phyloP scores from a whole-genome alignment of 2,888 invertebrate genomes.

The Ennomos quercinarius region DNA sequence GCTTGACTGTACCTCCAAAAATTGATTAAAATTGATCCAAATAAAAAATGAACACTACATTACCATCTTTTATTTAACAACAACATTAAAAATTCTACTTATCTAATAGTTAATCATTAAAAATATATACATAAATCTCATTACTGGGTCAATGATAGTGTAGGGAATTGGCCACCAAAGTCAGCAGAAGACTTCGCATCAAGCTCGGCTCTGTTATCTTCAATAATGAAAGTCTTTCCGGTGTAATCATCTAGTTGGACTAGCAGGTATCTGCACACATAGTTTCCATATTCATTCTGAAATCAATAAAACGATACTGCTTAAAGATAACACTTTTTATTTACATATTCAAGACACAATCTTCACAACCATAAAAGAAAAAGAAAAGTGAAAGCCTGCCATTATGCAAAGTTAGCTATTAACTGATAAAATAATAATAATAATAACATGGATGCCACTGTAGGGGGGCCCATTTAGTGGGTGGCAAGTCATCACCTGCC shows the following conservation, averaged over 20 bases:
- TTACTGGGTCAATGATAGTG: conserved; percentile 64
- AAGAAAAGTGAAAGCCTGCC: no score
- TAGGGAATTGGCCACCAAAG: conserved; percentile 58
- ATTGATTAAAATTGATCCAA: no score
- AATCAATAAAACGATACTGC: conserved; percentile 42
- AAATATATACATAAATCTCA: conserved; percentile 25
- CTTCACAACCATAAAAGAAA: no score
- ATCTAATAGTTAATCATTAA: conserved; percentile 42
- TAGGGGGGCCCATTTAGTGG: no score
- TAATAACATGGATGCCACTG: no score
- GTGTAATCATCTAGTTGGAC: conserved; percentile 93
- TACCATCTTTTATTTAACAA: conserved; percentile 45
- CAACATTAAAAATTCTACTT: conserved; percentile 50
- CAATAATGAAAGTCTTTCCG: conserved; percentile 90
- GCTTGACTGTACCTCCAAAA: no score
- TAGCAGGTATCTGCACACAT: conserved; percentile 92
- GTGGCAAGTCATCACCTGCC: no score
- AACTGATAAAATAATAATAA: no score
- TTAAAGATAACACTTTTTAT: no score
- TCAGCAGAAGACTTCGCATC: conserved; percentile 57
- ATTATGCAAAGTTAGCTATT: no score
- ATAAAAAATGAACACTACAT: no score
- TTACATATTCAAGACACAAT: no score
- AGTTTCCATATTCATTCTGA: conserved; percentile 91
- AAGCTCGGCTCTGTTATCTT: conserved; percentile 88